Conservation (phyloP, 1,140 invertebrate species). For the Bombus cullumanus region DNA sequence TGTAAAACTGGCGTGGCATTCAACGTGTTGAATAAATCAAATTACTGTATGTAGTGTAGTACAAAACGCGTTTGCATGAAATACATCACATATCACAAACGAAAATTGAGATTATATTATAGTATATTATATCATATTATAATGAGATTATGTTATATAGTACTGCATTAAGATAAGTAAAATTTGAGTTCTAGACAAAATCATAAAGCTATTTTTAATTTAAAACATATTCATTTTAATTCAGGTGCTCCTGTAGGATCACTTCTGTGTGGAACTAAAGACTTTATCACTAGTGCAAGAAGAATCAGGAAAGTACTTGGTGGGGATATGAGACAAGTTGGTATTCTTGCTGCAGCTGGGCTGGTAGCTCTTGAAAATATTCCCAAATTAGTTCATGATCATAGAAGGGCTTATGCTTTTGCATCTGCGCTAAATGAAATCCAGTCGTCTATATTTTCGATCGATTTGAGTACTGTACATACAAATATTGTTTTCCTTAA, state of each 20-base stretch:
- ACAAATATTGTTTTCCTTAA: constrained; percentile 92
- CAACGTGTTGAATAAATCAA: too few relatives aligned
- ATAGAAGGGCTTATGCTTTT: constrained; percentile 87
- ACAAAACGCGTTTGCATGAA: too few relatives aligned
- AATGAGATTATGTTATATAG: neutral
- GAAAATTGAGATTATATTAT: too few relatives aligned
- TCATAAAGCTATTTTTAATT: neutral
- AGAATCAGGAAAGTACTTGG: constrained; percentile 93
- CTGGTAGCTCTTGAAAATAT: constrained; percentile 91
- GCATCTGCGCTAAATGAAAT: constrained; percentile 85
- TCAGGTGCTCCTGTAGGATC: constrained; percentile 92
- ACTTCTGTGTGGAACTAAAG: constrained; percentile 89
- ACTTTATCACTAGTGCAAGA: constrained; percentile 90
- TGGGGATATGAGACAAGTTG: constrained; percentile 95
- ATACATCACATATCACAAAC: too few relatives aligned
- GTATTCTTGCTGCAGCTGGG: constrained; percentile 94
- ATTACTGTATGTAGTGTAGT: too few relatives aligned
- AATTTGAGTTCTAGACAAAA: neutral
- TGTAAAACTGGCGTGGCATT: too few relatives aligned
- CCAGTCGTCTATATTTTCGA: constrained; percentile 83
- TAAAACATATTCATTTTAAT: neutral
- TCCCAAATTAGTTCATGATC: constrained; percentile 88
- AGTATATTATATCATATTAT: too few relatives aligned
- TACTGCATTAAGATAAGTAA: too few relatives aligned
- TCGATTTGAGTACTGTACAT: constrained; percentile 87